A percentile compares a stretch with the other conserved stretches of the same genome.
Conservation (phyloP, 2,113 vertebrate species). For the Calidris pygmaea region DNA sequence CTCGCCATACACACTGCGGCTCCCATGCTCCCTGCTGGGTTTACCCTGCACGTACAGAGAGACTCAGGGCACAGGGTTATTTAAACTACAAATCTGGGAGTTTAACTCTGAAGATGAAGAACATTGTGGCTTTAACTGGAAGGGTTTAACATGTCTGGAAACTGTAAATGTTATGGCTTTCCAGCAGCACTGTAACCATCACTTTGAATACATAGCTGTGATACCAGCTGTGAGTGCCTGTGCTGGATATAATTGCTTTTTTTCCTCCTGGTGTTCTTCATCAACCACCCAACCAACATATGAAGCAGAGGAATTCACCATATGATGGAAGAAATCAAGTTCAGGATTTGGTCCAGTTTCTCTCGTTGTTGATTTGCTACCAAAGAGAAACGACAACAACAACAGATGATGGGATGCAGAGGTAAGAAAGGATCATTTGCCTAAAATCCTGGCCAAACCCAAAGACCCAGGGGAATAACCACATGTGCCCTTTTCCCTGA, state of each 20-base stretch:
- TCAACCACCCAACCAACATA: slow-evolving; percentile 20
- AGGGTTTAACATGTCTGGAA: not conserved
- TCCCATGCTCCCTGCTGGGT: not conserved
- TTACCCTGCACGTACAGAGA: not conserved
- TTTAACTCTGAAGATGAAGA: not conserved
- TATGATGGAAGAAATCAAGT: not conserved
- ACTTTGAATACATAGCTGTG: slow-evolving; percentile 19
- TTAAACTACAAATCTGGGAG: not conserved
- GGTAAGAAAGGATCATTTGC: not conserved
- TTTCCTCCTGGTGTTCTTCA: slow-evolving; percentile 39
- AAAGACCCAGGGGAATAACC: not conserved
- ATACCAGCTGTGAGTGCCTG: slow-evolving; percentile 37
- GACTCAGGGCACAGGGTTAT: not conserved
- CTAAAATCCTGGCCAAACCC: not conserved
- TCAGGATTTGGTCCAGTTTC: not conserved
- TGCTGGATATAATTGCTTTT: slow-evolving; percentile 40
- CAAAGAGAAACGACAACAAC: not conserved
- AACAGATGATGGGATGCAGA: not conserved
- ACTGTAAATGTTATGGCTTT: not conserved
- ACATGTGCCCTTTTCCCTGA: not conserved
- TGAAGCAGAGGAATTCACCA: not conserved
- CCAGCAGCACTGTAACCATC: not conserved
- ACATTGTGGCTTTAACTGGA: not conserved
- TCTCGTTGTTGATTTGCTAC: not conserved
- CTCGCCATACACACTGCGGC: not conserved